phyloP scores from a whole-genome alignment of 2,797 vertebrate species.

The Propithecus deckenii region DNA sequence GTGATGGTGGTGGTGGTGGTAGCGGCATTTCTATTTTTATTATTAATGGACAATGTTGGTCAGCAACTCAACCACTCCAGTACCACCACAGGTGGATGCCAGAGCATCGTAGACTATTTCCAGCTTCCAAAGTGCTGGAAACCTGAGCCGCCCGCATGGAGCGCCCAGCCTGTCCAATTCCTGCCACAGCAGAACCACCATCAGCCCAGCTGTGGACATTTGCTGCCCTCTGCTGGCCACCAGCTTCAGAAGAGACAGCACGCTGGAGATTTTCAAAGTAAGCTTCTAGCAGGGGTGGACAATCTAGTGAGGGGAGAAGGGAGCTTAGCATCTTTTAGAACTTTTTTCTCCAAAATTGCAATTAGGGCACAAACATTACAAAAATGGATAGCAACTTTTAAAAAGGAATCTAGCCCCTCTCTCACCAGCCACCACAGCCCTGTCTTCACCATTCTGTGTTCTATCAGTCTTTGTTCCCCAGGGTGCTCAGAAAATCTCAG shows the following conservation, averaged over 20 bases:
- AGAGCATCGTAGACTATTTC: not conserved
- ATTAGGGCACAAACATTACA: not conserved
- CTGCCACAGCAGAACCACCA: accelerated
- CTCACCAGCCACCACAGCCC: not conserved
- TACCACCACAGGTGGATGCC: not conserved
- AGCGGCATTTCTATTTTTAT: not conserved
- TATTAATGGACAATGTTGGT: not conserved
- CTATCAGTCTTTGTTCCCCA: not conserved
- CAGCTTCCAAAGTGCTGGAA: not conserved
- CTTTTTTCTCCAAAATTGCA: not conserved
- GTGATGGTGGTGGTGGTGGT: not conserved
- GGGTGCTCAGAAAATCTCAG: not conserved
- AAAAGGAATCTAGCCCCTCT: not conserved
- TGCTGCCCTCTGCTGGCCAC: constrained; percentile 74
- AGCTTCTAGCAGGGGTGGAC: not conserved
- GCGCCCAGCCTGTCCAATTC: not conserved
- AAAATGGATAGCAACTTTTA: not conserved
- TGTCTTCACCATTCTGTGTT: not conserved
- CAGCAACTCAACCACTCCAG: not conserved
- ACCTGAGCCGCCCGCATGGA: too few species aligned
- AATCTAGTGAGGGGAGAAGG: too few species aligned
- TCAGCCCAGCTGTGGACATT: not conserved
- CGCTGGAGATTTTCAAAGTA: not conserved
- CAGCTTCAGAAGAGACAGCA: not conserved
- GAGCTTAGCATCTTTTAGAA: not conserved